phyloP scores from a whole-genome alignment of 2,888 invertebrate genomes.

The Ormyrus thymus region DNA sequence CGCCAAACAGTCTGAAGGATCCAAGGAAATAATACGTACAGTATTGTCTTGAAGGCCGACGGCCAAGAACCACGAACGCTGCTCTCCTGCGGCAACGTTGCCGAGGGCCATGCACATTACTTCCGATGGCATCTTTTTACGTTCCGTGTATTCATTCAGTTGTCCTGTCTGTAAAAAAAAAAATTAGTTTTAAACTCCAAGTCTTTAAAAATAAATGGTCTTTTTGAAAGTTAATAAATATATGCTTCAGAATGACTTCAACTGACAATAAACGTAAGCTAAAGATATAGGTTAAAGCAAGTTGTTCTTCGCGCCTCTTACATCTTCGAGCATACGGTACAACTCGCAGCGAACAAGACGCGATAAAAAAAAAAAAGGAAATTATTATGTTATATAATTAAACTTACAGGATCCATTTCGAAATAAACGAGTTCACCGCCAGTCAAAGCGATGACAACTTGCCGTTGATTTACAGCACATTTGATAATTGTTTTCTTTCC shows the following conservation, averaged over 20 bases:
- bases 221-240: slow-evolving; percentile 23
- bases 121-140: slow-evolving; percentile 97
- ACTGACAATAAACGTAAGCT: slow-evolving; percentile 32
- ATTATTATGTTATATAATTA: slow-evolving; percentile 17
- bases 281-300: slow-evolving; percentile 42
- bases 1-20: slow-evolving; percentile 95
- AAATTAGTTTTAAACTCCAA: background rate
- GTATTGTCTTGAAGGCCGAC: slow-evolving; percentile 97
- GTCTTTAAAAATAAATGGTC: background rate
- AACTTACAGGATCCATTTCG: slow-evolving; percentile 98
- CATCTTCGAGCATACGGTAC: slow-evolving; percentile 64
- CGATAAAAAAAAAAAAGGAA: slow-evolving; percentile 52
- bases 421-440: slow-evolving; percentile 99
- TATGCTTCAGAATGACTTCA: slow-evolving; percentile 45
- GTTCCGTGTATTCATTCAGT: slow-evolving; percentile 97
- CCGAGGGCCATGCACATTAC: slow-evolving; percentile 99
- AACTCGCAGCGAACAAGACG: slow-evolving; percentile 71
- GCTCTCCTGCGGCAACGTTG: slow-evolving; percentile 95
- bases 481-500: slow-evolving; percentile 97
- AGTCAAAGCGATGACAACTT: slow-evolving; percentile 97
- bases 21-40: slow-evolving; percentile 97
- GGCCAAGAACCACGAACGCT: slow-evolving; percentile 95
- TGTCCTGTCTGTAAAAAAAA: slow-evolving; percentile 89
- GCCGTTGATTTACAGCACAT: slow-evolving; percentile 98
- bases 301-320: slow-evolving; percentile 68